Base-by-base conservation (phyloP, 2,797 vertebrate species). In the Aulostomus chinensis region DNA sequence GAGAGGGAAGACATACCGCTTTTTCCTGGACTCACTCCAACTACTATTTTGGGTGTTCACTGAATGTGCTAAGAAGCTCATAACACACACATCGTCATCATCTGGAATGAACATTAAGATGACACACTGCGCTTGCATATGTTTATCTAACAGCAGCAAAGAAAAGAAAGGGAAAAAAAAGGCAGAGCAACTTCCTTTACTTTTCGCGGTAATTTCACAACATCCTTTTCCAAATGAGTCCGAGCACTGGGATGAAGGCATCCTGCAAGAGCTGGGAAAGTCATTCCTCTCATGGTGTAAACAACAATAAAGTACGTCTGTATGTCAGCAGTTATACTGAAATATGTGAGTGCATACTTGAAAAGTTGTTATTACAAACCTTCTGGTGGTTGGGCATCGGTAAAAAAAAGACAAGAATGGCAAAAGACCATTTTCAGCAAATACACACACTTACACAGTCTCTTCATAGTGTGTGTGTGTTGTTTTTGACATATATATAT, bases 21-120 rank as follows among this genome's bases (percentile, higher is more conserved):
- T 49, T 59, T 53, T 54, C 45, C 41, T 48, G 39, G 20, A 61
- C 14, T 5, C 21, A 34, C 38, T 15, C 53, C 22, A 26, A 3
- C 25, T 5, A 7, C 54, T 14, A 11, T 14, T 3, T 10, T 16
- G 4, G 30, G 15, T 9, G 1, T 10, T 46, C 29, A 38, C 14
- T 16, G 12, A 7, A 5, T 25, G 14, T 53, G 22, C 34, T 24
- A 22, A 29, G 54, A 20, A 20, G 10, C 21, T 46, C 31, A 18
- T 4, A 14, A 16, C 12, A 25, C n/a, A n/a, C n/a, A n/a, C n/a
- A n/a, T n/a, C n/a, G n/a, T n/a, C 5, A 38, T 55, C 17, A 30
- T 53, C 18, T 49, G n/a, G 41, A n/a, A 28, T 21, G 4, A 8
- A 16, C 11, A 30, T 34, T n/a, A 25, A 21, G 39, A 40, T n/a